Evolutionary conservation across 2,888 invertebrate genomes (phyloP).

Genomic region (Marronus borbonicus): DNA sequence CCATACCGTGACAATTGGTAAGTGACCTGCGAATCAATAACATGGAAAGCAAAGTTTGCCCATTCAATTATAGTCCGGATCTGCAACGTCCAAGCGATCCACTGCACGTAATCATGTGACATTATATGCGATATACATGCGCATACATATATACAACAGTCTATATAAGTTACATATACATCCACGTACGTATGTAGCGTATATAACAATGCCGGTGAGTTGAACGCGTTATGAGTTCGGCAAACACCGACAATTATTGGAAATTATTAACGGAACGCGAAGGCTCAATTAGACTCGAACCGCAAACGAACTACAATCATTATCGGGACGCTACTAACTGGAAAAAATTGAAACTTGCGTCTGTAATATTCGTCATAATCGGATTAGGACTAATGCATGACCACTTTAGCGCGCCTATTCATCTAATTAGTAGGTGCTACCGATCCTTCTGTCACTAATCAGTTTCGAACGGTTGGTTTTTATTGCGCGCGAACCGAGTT

Average conservation of each 20-base stretch:
- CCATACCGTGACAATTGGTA: neutral
- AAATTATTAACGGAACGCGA: conserved; percentile 58
- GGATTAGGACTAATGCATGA: conserved; percentile 50
- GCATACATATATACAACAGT: neutral
- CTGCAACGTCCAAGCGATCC: conserved; percentile 15
- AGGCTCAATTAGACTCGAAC: conserved; percentile 59
- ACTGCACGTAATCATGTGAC: conserved; percentile 35
- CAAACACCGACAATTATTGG: conserved; percentile 59
- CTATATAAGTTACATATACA: neutral
- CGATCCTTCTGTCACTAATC: conserved; percentile 41
- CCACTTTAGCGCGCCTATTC: conserved; percentile 49
- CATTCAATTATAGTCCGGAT: conserved; percentile 21
- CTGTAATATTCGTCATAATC: conserved; percentile 51
- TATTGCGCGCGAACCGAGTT: conserved; percentile 26
- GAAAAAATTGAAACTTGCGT: conserved; percentile 52
- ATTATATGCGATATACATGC: conserved; percentile 19
- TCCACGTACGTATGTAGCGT: neutral
- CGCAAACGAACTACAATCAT: conserved; percentile 59
- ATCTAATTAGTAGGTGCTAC: conserved; percentile 48
- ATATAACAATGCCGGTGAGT: conserved; percentile 35
- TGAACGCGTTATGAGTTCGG: conserved; percentile 52
- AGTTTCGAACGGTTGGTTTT: conserved; percentile 33
- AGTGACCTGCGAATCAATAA: neutral
- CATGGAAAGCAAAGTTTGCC: conserved; percentile 4
- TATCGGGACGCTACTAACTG: conserved; percentile 56